These are phyloP conservation scores for Brachionus calyciflorus DNA, from an alignment of 1,140 invertebrate genomes.

Conservation along the genomic window DNA sequence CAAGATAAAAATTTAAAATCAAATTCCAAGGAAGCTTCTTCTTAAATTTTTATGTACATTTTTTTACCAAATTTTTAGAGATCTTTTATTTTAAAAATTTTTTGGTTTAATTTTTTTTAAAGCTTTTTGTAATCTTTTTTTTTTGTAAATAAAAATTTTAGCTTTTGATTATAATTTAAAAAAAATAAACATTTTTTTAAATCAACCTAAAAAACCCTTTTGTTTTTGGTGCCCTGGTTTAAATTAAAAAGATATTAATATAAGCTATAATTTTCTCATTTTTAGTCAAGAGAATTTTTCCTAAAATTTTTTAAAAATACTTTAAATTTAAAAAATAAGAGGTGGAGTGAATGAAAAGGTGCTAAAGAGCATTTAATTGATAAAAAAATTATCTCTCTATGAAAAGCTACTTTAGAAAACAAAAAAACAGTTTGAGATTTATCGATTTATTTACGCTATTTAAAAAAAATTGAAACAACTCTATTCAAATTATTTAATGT, in stretches of 20 bases:
- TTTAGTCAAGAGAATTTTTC: too few relatives aligned
- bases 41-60: neutral
- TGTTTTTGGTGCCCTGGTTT: too few relatives aligned
- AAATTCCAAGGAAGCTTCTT: constrained; percentile 8
- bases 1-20: constrained; percentile 12
- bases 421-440: constrained; percentile 18
- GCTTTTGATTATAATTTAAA: too few relatives aligned
- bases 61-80: neutral
- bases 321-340: too few relatives aligned
- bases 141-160: too few relatives aligned
- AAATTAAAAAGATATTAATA: too few relatives aligned
- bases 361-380: neutral
- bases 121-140: too few relatives aligned
- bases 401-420: constrained; percentile 4
- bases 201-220: too few relatives aligned
- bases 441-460: constrained; percentile 24
- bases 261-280: too few relatives aligned
- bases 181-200: too few relatives aligned
- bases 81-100: neutral
- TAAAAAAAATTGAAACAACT: neutral
- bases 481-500: constrained; percentile 20
- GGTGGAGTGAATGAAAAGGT: neutral
- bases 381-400: constrained; percentile 33
- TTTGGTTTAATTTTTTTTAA: too few relatives aligned
- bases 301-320: too few relatives aligned